phyloP scores from a whole-genome alignment of 1,140 invertebrate genomes.

The Drosophila santomea region DNA sequence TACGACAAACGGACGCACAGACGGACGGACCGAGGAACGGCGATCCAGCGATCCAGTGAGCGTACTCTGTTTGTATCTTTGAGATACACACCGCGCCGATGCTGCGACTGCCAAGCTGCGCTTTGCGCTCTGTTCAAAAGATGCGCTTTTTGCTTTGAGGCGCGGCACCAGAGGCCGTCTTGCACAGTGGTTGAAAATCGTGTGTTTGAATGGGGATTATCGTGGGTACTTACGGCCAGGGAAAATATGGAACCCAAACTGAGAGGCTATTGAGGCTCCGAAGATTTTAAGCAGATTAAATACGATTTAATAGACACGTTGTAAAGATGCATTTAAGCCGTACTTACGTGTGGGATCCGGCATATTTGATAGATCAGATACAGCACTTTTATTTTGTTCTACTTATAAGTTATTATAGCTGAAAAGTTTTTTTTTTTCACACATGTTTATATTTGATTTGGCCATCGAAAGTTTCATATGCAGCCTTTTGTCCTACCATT shows the following conservation, averaged over 20 bases:
- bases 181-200: conserved; percentile 54
- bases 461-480: no score
- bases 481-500: no score
- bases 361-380: neutral
- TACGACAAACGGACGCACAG: conserved; percentile 12
- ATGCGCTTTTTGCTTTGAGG: conserved; percentile 80
- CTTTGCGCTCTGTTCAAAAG: conserved; percentile 78
- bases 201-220: conserved; percentile 26
- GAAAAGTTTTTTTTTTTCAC: neutral
- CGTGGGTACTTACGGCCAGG: conserved; percentile 14
- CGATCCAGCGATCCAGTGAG: conserved; percentile 41
- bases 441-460: no score
- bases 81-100: conserved; percentile 70
- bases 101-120: conserved; percentile 61
- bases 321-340: neutral
- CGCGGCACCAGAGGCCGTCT: conserved; percentile 58
- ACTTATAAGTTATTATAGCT: neutral
- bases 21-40: conserved; percentile 14
- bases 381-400: neutral
- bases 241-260: conserved; percentile 5
- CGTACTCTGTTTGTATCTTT: conserved; percentile 75
- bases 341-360: neutral
- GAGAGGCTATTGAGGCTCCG: conserved; percentile 2
- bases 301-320: conserved; percentile 7
- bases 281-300: conserved; percentile 31